Conservation (phyloP, 2,888 invertebrate genomes). For the Leistus spinibarbis region DNA sequence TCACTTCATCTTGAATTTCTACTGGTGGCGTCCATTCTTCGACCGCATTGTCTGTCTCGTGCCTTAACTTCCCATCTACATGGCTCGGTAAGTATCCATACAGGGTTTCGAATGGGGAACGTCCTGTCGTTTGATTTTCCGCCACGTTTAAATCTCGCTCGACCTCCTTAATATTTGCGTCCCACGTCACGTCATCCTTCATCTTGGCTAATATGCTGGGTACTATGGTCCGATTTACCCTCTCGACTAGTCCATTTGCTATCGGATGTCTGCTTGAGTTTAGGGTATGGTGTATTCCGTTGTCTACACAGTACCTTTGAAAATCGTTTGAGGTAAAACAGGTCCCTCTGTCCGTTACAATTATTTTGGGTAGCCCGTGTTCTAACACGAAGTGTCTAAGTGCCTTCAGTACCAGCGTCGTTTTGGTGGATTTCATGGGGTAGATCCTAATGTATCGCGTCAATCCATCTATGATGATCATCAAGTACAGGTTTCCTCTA, state of each 20-base stretch:
- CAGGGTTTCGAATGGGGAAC: conserved; percentile 9
- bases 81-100: background rate
- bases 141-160: background rate
- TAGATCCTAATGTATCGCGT: conserved; percentile 33
- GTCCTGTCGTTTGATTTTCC: background rate
- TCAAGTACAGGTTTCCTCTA: conserved; percentile 22
- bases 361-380: conserved; percentile 21
- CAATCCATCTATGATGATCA: conserved; percentile 30
- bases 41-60: too few species aligned
- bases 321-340: conserved; percentile 36
- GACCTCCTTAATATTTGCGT: background rate
- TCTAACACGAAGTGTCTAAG: background rate
- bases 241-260: conserved; percentile 5
- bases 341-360: conserved; percentile 42
- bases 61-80: too few species aligned
- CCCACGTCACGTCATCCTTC: background rate
- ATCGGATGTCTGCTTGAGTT: background rate
- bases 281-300: background rate
- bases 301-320: conserved; percentile 15
- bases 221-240: conserved; percentile 4
- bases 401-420: background rate
- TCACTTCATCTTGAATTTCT: too few species aligned
- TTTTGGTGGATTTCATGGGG: conserved; percentile 10
- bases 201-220: background rate
- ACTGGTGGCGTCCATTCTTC: too few species aligned